Base-by-base conservation (phyloP, 2,888 invertebrate species). In the Venustoraphidia nigricollis region DNA sequence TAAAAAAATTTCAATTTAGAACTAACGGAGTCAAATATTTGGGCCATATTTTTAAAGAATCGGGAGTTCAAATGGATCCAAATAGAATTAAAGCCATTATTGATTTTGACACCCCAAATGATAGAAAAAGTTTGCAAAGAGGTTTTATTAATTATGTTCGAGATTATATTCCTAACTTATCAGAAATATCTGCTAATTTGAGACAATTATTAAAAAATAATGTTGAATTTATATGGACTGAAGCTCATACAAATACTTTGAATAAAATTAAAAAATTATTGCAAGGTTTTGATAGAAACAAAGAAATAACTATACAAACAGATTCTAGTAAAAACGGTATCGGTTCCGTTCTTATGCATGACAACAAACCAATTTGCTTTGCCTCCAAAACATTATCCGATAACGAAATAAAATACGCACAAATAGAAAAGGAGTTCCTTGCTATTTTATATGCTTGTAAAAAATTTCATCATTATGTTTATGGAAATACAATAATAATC, bases 361-460 rank as follows among this genome's bases (percentile, higher is more conserved):
- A 47, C 5, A 46, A 51, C 43, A 45, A 39, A 37, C 53, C 54
- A 9, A 47, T 54, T 17, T 44, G 51, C n/a, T 55, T 51, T 53
- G 51, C 51, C n/a, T 53, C 52, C 3, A n/a, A 47, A 34, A 44
- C 50, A 35, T 44, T 55, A 27, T 51, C 42, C 9, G 11, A 45
- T 9, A 37, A 49, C 27, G 53, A 55, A 45, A 34, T 46, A 44
- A 34, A 49, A 14, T 56, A 53, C 41, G 45, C 52, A 17, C 51
- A 51, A 43, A 47, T 50, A 10, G 50, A 51, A 45, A 50, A 51
- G 39, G 51, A 51, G 40, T 37, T 39, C 10, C 34, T 42, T 14
- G 36, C 10, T 50, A 9, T 44, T 11, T 35, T 11, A 36, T 44
- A 49, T 47, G 44, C 46, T n/a, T 38, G 27, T 37, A 37, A 38